Conservation (phyloP, 2,113 vertebrate genomes). For the Protomyctophum bolini region DNA sequence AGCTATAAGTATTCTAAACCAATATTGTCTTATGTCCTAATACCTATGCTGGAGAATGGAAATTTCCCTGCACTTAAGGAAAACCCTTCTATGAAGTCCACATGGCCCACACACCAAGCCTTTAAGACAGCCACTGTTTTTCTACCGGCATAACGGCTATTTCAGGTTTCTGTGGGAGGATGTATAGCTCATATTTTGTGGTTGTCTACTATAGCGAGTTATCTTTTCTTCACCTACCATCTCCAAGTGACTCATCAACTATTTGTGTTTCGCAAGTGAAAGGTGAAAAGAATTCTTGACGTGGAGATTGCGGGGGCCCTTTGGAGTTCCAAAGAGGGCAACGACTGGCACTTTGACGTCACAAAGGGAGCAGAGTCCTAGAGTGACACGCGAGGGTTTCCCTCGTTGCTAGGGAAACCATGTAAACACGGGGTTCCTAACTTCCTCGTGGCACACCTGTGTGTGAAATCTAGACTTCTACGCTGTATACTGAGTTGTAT, state of each 20-base stretch:
- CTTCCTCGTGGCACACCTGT: constrained; percentile 66
- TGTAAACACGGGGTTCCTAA: constrained; percentile 71
- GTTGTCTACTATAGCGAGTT: constrained; percentile 39
- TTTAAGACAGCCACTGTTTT: constrained; percentile 11
- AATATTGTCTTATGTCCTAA: constrained; percentile 65
- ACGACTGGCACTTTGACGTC: constrained; percentile 66
- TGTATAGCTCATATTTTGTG: constrained; percentile 18
- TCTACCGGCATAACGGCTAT: constrained; percentile 28
- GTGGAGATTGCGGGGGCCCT: constrained; percentile 36
- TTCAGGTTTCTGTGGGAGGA: constrained; percentile 54
- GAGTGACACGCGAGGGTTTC: constrained; percentile 68
- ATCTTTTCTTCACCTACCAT: constrained; percentile 48
- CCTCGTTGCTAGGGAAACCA: constrained; percentile 73
- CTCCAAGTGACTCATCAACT: constrained; percentile 54
- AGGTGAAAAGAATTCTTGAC: constrained; percentile 31
- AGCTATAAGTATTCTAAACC: constrained; percentile 62
- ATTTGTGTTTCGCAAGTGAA: constrained; percentile 52
- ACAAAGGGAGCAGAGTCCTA: constrained; percentile 43
- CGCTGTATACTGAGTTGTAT: constrained; percentile 41
- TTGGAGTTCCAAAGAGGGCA: constrained; percentile 38
- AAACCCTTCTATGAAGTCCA: constrained; percentile 46
- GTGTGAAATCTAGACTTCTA: constrained; percentile 61
- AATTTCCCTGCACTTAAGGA: constrained; percentile 54
- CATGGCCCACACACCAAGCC: constrained; percentile 64
- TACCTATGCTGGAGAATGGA: constrained; percentile 61